phyloP scores from a whole-genome alignment of 53 echinoderm and acorn worm genomes.

The Paelopatides confundens region DNA sequence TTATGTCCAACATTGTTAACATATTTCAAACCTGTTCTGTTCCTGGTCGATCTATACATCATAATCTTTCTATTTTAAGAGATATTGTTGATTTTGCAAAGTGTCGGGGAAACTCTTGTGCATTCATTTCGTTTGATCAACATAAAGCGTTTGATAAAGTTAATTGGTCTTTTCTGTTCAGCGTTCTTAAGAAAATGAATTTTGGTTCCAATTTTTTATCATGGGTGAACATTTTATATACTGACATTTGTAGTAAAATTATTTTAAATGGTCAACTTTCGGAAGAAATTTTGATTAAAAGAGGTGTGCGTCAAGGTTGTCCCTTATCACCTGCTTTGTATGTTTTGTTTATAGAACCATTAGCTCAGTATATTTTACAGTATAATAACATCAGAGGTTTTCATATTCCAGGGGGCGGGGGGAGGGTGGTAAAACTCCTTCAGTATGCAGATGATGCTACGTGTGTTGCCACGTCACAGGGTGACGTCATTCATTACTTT shows the following conservation, averaged over 20 bases:
- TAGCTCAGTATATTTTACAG: conserved; percentile 39
- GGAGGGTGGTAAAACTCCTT: conserved; percentile 39
- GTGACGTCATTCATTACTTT: conserved; percentile 18
- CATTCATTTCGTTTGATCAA: conserved; percentile 58
- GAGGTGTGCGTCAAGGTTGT: conserved; percentile 60
- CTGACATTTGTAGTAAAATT: conserved; percentile 34
- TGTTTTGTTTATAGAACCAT: conserved; percentile 58
- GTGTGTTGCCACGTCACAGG: conserved; percentile 40
- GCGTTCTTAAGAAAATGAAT: conserved; percentile 32
- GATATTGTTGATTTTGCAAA: conserved; percentile 47
- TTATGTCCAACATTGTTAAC: conserved; percentile 26
- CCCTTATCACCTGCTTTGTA: conserved; percentile 53
- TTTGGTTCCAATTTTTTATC: conserved; percentile 42
- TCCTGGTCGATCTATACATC: conserved; percentile 67
- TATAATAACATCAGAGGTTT: conserved; percentile 35
- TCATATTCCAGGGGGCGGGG: conserved; percentile 48
- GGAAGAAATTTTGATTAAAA: not conserved
- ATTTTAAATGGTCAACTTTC: conserved; percentile 26
- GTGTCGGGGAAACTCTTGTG: conserved; percentile 9
- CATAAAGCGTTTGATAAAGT: conserved; percentile 71
- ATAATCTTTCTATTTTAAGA: conserved; percentile 61
- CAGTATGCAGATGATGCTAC: conserved; percentile 70
- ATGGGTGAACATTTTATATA: conserved; percentile 56
- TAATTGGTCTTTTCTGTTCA: conserved; percentile 45
- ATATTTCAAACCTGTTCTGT: conserved; percentile 59